Conservation (phyloP, 2,888 invertebrate species). For the Himalopsyche kuldschensis region DNA sequence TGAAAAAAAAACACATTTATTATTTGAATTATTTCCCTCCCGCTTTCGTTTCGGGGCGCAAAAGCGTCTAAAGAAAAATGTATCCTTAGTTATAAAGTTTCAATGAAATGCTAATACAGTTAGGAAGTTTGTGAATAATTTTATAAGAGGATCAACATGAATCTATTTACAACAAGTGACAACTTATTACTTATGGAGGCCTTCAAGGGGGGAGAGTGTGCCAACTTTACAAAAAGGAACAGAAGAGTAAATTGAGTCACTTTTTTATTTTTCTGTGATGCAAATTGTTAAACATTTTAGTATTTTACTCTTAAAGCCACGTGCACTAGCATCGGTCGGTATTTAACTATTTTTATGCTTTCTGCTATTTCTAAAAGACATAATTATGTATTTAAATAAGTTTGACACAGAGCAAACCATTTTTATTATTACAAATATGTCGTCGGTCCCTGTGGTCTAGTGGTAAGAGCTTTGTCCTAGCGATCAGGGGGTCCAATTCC, state of each 20-base stretch:
- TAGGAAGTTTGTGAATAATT: background rate
- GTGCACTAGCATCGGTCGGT: too few relatives aligned
- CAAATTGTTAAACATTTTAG: background rate
- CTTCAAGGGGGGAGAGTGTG: background rate
- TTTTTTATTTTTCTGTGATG: background rate
- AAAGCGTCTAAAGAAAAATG: background rate
- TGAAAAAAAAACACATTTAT: background rate
- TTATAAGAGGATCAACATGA: background rate
- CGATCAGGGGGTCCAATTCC: too few relatives aligned
- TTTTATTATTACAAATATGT: too few relatives aligned
- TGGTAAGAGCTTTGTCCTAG: too few relatives aligned
- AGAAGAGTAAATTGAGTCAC: background rate
- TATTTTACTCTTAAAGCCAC: too few relatives aligned
- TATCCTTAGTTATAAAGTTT: background rate
- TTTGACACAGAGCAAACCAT: too few relatives aligned
- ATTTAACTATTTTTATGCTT: too few relatives aligned
- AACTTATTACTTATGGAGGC: background rate
- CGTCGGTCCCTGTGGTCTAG: too few relatives aligned
- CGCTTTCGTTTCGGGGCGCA: background rate
- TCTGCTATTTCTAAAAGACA: too few relatives aligned
- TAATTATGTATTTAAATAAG: too few relatives aligned
- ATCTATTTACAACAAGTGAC: background rate
- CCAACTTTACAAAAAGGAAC: background rate
- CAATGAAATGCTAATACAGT: background rate
- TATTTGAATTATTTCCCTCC: background rate